Base-by-base conservation (phyloP, 2,888 invertebrate species). In the Drosophila putrida region DNA sequence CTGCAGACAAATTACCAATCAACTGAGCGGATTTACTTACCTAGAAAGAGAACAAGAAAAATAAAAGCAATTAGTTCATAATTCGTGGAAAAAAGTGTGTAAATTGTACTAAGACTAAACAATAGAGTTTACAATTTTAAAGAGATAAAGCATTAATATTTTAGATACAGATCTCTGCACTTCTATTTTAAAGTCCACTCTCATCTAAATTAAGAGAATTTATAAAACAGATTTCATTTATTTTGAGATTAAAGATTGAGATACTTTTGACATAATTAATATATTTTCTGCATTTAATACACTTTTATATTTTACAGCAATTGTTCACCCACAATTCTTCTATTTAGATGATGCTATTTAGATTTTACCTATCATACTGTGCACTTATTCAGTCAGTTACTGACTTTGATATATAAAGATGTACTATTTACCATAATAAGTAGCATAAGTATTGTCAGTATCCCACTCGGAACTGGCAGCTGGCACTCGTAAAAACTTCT, bases 31-130 rank as follows among this genome's bases (percentile, higher is more conserved):
- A 28, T 6, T 27, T 44, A 79, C 80, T 80, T 80, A 80, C 80
- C 80, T 80, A 47, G n/a, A 80, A 78, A 69, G 71, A 73, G 28
- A 76, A 3, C 2, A 39, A 20, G 11, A 39, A 33, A 50, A 47
- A 4, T 6, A n/a, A 39, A 47, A 28, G 28, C 44, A 71, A 82
- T 82, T 73, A 79, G 72, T 63, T 15, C 15, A 6, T 5, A 36
- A 6, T 15, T 41, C 10, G 0, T 11, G 6, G 10, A 10, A 38
- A 4, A 13, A 47, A 47, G 0, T 4, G 1, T 28, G 3, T 15
- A 15, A 28, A 57, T 6, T n/a, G 1, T 4, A 9, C 6, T 15
- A 15, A 47, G 28, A 13, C 31, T 49, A 25, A 49, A 9, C n/a
- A 53, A 10, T 28, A 15, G 10, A 15, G 10, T 10, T 15, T 38